Evolutionary conservation across 2,113 vertebrate genomes (phyloP).

Genomic region (Colius striatus): DNA sequence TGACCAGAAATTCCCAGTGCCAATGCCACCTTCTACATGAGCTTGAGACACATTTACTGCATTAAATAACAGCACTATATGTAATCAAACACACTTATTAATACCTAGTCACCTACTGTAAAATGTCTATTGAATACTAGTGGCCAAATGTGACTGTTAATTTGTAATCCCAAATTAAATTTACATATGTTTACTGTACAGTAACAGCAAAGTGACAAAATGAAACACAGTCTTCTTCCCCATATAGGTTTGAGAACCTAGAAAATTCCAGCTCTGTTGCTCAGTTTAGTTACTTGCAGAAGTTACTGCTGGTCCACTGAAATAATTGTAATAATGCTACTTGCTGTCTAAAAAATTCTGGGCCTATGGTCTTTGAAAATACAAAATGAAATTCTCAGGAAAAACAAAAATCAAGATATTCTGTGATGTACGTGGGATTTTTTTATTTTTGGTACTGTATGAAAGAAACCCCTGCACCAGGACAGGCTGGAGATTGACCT

Average conservation of each 20-base stretch:
- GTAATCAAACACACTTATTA: neutral
- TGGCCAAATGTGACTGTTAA: neutral
- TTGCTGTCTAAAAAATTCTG: neutral
- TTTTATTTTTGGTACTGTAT: neutral
- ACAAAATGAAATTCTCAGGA: neutral
- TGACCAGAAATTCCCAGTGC: neutral
- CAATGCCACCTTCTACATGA: neutral
- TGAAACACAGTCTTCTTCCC: neutral
- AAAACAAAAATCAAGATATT: neutral
- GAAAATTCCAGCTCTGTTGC: neutral
- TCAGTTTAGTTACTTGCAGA: neutral
- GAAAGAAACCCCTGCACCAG: too few species aligned
- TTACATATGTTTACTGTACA: neutral
- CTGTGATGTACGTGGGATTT: neutral
- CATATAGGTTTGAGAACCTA: neutral
- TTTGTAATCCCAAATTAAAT: neutral
- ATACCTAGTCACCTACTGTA: neutral
- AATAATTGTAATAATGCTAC: neutral
- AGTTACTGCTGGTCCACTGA: neutral
- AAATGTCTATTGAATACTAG: neutral
- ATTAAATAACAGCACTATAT: neutral
- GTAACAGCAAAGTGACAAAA: neutral
- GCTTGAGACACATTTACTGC: neutral
- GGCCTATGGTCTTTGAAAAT: neutral
- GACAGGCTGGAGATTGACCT: too few species aligned